A percentile compares a stretch with the other conserved stretches of the same genome.
Conservation (phyloP, 64 coral and sea anemone genomes). For the Acropora tenuis region DNA sequence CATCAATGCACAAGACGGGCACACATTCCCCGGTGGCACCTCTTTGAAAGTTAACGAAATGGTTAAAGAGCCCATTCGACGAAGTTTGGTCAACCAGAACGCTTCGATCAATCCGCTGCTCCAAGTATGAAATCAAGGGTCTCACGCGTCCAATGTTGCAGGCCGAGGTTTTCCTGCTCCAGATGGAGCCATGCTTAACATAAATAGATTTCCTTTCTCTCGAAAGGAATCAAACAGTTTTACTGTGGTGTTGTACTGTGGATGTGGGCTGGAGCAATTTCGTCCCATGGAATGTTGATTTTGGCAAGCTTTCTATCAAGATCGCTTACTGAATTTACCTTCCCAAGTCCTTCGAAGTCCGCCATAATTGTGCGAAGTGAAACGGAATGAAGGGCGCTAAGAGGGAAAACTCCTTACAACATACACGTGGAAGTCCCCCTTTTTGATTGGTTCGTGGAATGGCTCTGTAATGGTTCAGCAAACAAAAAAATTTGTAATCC, state of each 20-base stretch:
- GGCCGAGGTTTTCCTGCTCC: slow-evolving; percentile 68
- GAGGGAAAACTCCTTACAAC: too few relatives aligned
- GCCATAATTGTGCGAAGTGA: neutral
- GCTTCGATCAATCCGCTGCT: neutral
- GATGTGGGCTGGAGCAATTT: slow-evolving; percentile 21
- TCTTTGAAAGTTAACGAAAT: neutral
- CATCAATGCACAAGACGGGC: slow-evolving; percentile 51
- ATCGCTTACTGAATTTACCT: slow-evolving; percentile 24
- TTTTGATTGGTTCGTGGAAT: slow-evolving; percentile 4
- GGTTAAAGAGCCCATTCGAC: slow-evolving; percentile 22
- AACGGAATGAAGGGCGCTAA: neutral
- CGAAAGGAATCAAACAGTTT: slow-evolving; percentile 35
- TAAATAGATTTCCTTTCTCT: slow-evolving; percentile 50
- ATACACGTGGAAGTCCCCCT: neutral
- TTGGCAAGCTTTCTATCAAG: slow-evolving; percentile 13
- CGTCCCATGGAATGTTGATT: slow-evolving; percentile 45
- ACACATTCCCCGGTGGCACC: neutral
- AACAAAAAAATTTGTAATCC: neutral
- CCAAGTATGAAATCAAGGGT: neutral
- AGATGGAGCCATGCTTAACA: slow-evolving; percentile 54
- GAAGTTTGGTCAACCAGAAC: slow-evolving; percentile 6
- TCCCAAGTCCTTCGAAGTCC: neutral
- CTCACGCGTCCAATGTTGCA: slow-evolving; percentile 39
- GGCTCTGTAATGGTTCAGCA: neutral
- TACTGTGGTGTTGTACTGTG: slow-evolving; percentile 41